Conservation (phyloP, 2,797 vertebrate genomes). For the Gymnoscopelus microlampas region DNA sequence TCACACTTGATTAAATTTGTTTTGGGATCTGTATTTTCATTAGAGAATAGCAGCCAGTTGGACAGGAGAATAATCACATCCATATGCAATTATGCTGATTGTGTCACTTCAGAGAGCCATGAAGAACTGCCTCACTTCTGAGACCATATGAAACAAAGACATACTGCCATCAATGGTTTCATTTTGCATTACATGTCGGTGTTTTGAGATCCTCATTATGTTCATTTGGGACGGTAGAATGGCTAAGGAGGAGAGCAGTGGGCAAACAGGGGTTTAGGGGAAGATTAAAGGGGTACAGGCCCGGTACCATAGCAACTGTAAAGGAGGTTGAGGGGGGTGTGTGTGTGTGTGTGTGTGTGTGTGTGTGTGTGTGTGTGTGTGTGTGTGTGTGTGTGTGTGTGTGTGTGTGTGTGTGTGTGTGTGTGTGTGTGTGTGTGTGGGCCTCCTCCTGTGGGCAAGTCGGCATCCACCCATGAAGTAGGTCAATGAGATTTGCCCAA, state of each 20-base stretch:
- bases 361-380: slow-evolving; percentile 26
- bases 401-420: slow-evolving; percentile 25
- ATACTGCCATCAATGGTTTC: slow-evolving; percentile 50
- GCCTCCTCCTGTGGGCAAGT: slow-evolving; percentile 72
- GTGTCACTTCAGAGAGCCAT: slow-evolving; percentile 59
- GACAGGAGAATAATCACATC: slow-evolving; percentile 59
- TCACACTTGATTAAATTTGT: slow-evolving; percentile 54
- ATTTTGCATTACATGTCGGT: slow-evolving; percentile 45
- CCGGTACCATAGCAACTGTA: slow-evolving; percentile 31
- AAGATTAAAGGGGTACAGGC: slow-evolving; percentile 28
- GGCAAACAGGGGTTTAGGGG: slow-evolving; percentile 6
- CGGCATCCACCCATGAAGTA: slow-evolving; percentile 78
- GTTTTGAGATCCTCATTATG: slow-evolving; percentile 56
- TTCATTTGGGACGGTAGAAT: slow-evolving; percentile 50
- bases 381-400: slow-evolving; percentile 19
- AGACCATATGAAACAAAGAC: slow-evolving; percentile 59
- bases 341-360: slow-evolving; percentile 21
- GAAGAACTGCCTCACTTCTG: slow-evolving; percentile 62
- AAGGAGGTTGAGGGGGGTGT: slow-evolving; percentile 35
- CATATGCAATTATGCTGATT: slow-evolving; percentile 64
- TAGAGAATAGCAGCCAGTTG: slow-evolving; percentile 23
- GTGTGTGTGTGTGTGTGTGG: slow-evolving; percentile 48
- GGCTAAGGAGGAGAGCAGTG: slow-evolving; percentile 16
- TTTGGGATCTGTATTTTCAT: slow-evolving; percentile 44
- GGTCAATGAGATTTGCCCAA: slow-evolving; percentile 80